Base-by-base conservation (phyloP, 92 coral and sea anemone genomes). In the Siderastrea radians region DNA sequence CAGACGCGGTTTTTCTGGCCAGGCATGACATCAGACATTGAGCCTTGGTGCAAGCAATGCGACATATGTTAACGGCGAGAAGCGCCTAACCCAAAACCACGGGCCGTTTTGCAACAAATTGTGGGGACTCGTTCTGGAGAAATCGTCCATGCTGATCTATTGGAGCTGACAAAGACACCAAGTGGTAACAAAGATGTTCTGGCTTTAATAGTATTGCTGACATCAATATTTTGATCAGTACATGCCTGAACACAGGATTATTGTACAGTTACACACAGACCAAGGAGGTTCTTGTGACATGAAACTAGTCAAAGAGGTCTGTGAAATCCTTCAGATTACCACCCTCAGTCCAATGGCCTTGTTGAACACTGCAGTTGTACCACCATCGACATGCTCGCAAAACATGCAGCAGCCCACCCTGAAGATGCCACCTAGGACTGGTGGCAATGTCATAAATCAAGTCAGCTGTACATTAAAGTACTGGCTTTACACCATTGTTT, bases 381-480 rank as follows among this genome's bases (percentile, higher is more conserved):
- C 38, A 26, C 38, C 38, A 26, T 26, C 38, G 38, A 26, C 38
- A 26, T 26, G 38, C 38, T 26, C 38, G 38, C 38, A 26, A 26
- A 26, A 26, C 38, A 26, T 26, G 38, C 38, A 26, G 38, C 38
- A 26, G 38, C 38, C 38, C 38, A 26, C 38, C 38, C 38, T 26
- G 38, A 26, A 26, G 38, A 26, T 26, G 0, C 38, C 38, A 26
- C 38, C 12, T 6, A 47, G 83, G 76, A 2, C 69, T 65, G 52
- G 77, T 64, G 13, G 57, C 84, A 14, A 75, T 69, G 63, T 75
- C 75, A n/a, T 90, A 72, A 26, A 26, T 26, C 79, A 90, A 85
- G 49, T 76, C 90, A 16, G 85, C 72, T n/a, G 77, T 79, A 6
- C 90, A 90, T 58, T 71, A 84, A 52, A 84, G 90, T 62, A 84